These are phyloP conservation scores for Acanthosepion lycidas DNA, from an alignment of 2,888 invertebrate genomes.

Conservation along the genomic window DNA sequence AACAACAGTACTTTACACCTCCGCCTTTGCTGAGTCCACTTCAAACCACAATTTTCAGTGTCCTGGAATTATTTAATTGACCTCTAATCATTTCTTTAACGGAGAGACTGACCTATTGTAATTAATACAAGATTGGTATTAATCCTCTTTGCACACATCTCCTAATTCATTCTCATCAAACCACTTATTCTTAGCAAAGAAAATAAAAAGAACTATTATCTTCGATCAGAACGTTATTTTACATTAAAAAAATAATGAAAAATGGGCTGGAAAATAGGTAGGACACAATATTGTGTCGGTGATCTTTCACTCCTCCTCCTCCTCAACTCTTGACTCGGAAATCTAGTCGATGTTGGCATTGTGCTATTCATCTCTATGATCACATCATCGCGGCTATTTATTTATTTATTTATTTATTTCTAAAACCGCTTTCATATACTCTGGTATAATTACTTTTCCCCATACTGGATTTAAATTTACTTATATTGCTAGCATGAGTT, in stretches of 20 bases:
- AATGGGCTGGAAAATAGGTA: not conserved
- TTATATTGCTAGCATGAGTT: not conserved
- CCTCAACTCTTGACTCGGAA: not conserved
- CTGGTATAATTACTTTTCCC: not conserved
- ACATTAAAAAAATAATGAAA: too few species aligned
- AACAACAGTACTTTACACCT: too few species aligned
- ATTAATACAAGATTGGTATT: not conserved
- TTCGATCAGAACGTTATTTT: not conserved
- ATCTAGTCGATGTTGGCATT: not conserved
- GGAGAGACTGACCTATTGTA: not conserved
- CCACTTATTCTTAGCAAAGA: not conserved
- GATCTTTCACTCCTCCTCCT: not conserved
- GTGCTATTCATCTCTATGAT: not conserved
- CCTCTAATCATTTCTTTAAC: conserved; percentile 33
- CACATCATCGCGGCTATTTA: not conserved
- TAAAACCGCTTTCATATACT: not conserved
- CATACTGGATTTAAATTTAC: not conserved
- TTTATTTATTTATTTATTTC: conserved; percentile 17
- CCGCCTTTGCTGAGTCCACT: too few species aligned
- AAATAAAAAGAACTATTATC: not conserved
- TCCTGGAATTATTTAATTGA: conserved; percentile 5
- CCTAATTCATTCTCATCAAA: not conserved
- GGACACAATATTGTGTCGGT: conserved; percentile 17
- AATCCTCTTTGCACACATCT: too few species aligned
- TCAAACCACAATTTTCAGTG: not conserved